A percentile compares a stretch with the other conserved stretches of the same genome.
Evolutionary conservation across 2,113 vertebrate species (phyloP).

Genomic region (Podarcis raffonei): DNA sequence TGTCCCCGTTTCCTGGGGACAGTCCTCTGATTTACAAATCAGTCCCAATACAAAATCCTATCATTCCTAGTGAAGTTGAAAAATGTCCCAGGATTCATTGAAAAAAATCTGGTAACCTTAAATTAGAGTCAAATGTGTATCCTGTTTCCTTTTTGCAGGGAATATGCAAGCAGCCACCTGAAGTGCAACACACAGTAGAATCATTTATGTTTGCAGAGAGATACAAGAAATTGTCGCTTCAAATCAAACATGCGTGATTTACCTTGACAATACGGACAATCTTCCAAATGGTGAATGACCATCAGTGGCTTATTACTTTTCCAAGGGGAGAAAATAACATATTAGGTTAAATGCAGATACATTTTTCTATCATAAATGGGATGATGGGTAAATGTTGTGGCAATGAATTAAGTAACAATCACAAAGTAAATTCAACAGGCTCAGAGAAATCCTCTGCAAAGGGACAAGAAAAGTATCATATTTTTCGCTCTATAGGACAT

Average conservation of each 20-base stretch:
- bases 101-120: too few species aligned
- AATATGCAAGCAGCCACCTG: too few species aligned
- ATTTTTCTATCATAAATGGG: neutral
- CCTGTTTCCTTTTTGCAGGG: too few species aligned
- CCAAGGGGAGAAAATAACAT: slow-evolving; percentile 50
- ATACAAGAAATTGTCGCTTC: neutral
- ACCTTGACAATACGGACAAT: slow-evolving; percentile 88
- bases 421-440: neutral
- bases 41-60: too few species aligned
- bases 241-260: slow-evolving; percentile 51
- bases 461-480: neutral
- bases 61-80: too few species aligned
- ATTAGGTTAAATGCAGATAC: slow-evolving; percentile 42
- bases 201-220: neutral
- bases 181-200: neutral
- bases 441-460: neutral
- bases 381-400: neutral
- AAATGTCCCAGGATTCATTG: too few species aligned
- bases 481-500: too few species aligned
- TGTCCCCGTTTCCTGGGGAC: too few species aligned
- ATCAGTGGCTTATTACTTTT: slow-evolving; percentile 88
- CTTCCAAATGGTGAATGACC: slow-evolving; percentile 85
- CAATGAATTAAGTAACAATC: neutral
- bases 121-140: too few species aligned
- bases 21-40: too few species aligned